phyloP scores from a whole-genome alignment of 2,113 vertebrate genomes.

The Trichechus manatus region DNA sequence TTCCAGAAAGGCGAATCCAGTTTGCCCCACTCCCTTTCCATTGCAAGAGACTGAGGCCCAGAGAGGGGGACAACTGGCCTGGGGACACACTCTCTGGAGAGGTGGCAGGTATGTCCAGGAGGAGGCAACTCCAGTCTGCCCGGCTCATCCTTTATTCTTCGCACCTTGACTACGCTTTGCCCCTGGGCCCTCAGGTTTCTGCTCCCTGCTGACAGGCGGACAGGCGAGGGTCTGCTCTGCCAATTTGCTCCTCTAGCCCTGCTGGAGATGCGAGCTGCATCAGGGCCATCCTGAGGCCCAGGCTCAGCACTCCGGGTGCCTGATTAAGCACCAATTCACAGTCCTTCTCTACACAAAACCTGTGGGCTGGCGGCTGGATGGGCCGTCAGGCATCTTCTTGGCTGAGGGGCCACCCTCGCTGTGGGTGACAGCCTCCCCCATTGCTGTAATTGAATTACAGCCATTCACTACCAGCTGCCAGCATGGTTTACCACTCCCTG shows the following conservation, averaged over 20 bases:
- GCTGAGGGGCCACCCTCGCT: background rate
- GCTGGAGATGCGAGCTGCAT: background rate
- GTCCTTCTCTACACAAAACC: slow-evolving; percentile 17
- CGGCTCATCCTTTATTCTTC: no score
- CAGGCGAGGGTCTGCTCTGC: background rate
- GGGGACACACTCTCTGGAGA: fast-evolving
- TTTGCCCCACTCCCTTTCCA: background rate
- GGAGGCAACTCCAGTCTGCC: fast-evolving
- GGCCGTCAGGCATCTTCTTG: slow-evolving; percentile 60
- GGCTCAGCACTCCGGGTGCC: background rate
- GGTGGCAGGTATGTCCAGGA: background rate
- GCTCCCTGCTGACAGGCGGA: background rate
- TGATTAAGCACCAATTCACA: slow-evolving; percentile 61
- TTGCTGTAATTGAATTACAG: slow-evolving; percentile 69
- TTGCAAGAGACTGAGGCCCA: background rate
- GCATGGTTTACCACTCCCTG: background rate
- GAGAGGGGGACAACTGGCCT: background rate
- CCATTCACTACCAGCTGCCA: slow-evolving; percentile 61
- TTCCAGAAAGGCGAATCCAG: background rate
- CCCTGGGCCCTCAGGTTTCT: background rate
- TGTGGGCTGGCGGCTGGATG: slow-evolving; percentile 45
- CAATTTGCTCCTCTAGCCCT: background rate
- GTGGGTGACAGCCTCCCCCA: slow-evolving; percentile 8
- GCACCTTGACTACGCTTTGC: background rate
- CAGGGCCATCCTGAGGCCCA: background rate